Evolutionary conservation across 2,113 vertebrate genomes (phyloP), one percentile per base, ranked within the genome.

Genomic region (Periophthalmus modestus): DNA sequence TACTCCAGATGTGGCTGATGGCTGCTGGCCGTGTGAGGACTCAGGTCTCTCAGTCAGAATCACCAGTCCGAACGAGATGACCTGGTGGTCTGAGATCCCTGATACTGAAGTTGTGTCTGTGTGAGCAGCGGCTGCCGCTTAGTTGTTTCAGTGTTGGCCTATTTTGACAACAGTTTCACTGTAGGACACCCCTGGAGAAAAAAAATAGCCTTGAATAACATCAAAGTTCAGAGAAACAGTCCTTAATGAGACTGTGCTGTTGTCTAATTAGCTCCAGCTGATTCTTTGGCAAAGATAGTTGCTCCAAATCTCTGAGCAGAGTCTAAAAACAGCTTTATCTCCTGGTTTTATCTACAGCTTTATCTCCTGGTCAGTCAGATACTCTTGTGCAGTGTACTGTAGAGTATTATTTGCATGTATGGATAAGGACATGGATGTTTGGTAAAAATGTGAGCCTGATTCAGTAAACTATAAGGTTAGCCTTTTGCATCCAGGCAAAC

Each of bases 261-360:
- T 33, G 34, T 24, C 78, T 86, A 86, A 81, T 78, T 80, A 79
- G 58, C 1, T 5, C 58, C 79, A 69, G 59, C 79, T 66, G 73
- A 79, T 59, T 11, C 11, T 74, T 74, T 47, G 62, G 11, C 48
- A 67, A 34, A 72, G 69, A 73, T 66, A 46, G n/a, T 65, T 10
- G n/a, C 43, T 63, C 62, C 24, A 33, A 10, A 65, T 76, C 57
- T 48, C 3, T 16, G 59, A 62, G 58, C 58, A 24, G 13, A 33
- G 15, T 34, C 59, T 62, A 62, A 62, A 62, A 62, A 62, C 34
- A 62, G 28, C 13, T 59, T 59, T 59, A 15, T 62, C 24, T 62
- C 59, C 28, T 33, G 24, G 24, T 18, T 16, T 28, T 28, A 28
- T 28, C 28, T 28, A 62, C 34, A 62, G 28, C 13, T 59, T 59